Percentiles rank a stretch among this genome's conserved stretches.
Conservation (phyloP, 2,113 vertebrate genomes). For the Equus quagga region DNA sequence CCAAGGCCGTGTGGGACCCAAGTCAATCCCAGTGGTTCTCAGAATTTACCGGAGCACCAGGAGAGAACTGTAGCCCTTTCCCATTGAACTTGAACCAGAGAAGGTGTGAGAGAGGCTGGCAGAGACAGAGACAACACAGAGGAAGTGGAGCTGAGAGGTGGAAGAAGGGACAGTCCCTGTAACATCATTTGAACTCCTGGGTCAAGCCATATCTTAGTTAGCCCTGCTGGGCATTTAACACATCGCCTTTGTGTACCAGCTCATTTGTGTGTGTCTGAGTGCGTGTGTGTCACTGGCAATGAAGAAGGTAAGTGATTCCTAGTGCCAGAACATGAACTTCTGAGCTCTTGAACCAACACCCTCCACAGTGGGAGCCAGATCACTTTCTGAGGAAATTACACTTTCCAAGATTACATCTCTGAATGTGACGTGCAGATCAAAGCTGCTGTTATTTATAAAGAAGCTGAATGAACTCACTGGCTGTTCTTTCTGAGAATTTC, state of each 20-base stretch:
- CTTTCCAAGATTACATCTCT: neutral
- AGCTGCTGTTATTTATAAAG: neutral
- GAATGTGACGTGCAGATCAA: neutral
- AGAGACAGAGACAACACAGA: neutral
- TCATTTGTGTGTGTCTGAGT: neutral
- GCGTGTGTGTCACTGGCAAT: neutral
- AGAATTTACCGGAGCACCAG: neutral
- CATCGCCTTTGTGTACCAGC: neutral
- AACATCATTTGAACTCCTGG: neutral
- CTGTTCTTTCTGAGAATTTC: neutral
- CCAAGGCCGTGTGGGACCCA: neutral
- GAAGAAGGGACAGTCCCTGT: neutral
- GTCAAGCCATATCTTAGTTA: neutral
- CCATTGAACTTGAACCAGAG: neutral
- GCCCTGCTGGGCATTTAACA: neutral
- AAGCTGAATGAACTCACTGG: neutral
- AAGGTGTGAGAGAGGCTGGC: neutral
- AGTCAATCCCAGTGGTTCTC: neutral
- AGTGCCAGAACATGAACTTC: neutral
- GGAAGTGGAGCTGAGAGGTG: neutral
- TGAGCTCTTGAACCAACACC: neutral
- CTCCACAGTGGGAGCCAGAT: neutral
- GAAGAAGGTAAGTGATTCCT: neutral
- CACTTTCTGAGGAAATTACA: neutral
- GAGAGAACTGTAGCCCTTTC: neutral